phyloP scores from a whole-genome alignment of 2,113 vertebrate species.

The Tricholaema leucomelas region DNA sequence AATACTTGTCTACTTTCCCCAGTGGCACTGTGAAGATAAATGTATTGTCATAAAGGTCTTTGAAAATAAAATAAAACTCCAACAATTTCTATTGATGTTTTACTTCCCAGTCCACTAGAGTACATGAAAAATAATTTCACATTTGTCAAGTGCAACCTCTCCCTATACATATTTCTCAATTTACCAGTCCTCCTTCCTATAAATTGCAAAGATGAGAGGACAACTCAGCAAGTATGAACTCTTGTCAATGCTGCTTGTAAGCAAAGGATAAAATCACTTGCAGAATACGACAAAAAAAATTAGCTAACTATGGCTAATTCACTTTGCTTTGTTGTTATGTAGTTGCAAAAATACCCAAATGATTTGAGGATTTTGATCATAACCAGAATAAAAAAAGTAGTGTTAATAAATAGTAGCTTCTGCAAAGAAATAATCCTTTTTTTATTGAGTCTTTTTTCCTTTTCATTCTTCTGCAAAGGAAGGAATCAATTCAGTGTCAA shows the following conservation, averaged over 20 bases:
- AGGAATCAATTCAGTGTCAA: background rate
- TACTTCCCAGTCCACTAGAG: background rate
- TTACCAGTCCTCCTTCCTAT: background rate
- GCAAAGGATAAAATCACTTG: background rate
- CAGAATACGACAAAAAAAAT: background rate
- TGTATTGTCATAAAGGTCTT: constrained; percentile 7
- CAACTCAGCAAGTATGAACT: background rate
- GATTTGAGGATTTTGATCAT: background rate
- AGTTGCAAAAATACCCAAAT: background rate
- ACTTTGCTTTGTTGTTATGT: background rate
- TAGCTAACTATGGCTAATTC: background rate
- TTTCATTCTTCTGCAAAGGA: background rate
- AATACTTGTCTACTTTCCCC: background rate
- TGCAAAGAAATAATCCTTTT: background rate
- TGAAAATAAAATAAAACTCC: background rate
- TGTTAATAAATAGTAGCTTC: background rate
- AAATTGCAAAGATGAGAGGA: background rate
- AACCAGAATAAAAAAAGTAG: background rate
- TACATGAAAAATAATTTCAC: constrained; percentile 35
- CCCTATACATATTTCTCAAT: background rate
- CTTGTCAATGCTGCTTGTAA: background rate
- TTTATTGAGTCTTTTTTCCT: background rate
- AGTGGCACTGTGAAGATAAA: background rate
- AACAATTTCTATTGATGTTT: constrained; percentile 18
- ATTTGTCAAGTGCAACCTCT: background rate